Conservation (phyloP, 2,888 invertebrate genomes). For the Sepioteuthis lessoniana region DNA sequence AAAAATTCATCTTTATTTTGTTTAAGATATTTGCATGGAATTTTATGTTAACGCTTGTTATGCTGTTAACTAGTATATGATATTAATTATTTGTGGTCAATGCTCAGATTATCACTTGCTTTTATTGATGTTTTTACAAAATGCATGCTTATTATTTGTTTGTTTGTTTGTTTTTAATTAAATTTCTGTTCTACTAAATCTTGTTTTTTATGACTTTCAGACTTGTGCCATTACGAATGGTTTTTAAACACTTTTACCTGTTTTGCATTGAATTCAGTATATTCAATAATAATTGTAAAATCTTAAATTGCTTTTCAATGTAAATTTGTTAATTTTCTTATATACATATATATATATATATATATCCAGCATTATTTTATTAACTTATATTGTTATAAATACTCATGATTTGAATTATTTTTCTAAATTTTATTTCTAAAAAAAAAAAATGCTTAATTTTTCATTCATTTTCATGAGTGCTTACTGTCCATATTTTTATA, state of each 20-base stretch:
- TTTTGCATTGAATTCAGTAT: constrained; percentile 1
- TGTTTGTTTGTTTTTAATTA: not conserved
- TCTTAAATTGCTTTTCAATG: not conserved
- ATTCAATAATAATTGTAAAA: not conserved
- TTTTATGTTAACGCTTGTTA: constrained; percentile 10
- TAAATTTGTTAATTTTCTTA: not conserved
- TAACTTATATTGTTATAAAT: not conserved
- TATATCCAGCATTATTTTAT: not conserved
- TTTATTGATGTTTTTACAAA: not conserved
- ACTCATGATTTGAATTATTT: not conserved
- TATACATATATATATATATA: too few relatives aligned
- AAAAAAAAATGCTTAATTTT: not conserved
- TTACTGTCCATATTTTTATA: not conserved
- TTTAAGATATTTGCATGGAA: not conserved
- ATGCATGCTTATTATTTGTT: not conserved
- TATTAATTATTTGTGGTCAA: not conserved
- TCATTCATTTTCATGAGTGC: not conserved
- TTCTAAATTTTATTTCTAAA: not conserved
- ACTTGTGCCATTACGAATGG: not conserved
- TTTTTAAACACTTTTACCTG: not conserved
- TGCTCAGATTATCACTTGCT: not conserved
- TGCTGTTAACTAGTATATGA: constrained; percentile 33
- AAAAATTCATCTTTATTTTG: not conserved
- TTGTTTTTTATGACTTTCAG: constrained; percentile 33
- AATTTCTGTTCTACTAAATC: constrained; percentile 10